Percentiles rank a stretch among this genome's conserved stretches.
phyloP scores from a whole-genome alignment of 92 coral and sea anemone genomes.

The Muricea muricata region DNA sequence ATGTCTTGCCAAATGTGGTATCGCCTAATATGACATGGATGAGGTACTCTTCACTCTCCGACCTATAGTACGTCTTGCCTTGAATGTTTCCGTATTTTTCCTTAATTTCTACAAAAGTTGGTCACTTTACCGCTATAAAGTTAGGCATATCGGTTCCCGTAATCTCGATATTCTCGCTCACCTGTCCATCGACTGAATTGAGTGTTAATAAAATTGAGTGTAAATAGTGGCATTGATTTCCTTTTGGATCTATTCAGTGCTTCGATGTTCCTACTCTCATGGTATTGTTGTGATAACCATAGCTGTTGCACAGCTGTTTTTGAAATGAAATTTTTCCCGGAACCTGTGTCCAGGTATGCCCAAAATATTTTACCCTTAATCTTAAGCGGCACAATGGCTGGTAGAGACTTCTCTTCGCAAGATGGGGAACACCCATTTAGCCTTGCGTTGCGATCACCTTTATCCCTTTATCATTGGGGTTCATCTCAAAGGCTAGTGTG shows the following conservation, averaged over 20 bases:
- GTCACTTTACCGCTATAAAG: slow-evolving; percentile 45
- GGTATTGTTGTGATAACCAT: slow-evolving; percentile 32
- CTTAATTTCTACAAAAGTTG: slow-evolving; percentile 43
- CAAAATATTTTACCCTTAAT: slow-evolving; percentile 38
- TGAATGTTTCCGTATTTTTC: slow-evolving; percentile 26
- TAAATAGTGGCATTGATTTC: too few species aligned
- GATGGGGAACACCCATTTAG: slow-evolving; percentile 49
- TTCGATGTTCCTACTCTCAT: slow-evolving; percentile 40
- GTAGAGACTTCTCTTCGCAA: slow-evolving; percentile 53
- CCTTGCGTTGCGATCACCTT: neutral
- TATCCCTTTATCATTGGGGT: too few species aligned
- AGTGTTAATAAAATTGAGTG: too few species aligned
- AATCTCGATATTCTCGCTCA: slow-evolving; percentile 39
- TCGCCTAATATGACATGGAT: slow-evolving; percentile 50
- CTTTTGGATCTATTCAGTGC: too few species aligned
- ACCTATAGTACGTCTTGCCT: slow-evolving; percentile 43
- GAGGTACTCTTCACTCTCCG: neutral
- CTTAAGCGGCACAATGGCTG: slow-evolving; percentile 67
- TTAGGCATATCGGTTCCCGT: slow-evolving; percentile 50
- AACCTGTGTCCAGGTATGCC: slow-evolving; percentile 70
- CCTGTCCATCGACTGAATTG: slow-evolving; percentile 40
- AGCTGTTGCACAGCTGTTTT: slow-evolving; percentile 29
- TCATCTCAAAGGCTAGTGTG: slow-evolving; percentile 71
- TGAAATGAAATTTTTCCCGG: slow-evolving; percentile 59
- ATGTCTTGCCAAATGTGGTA: too few species aligned